Percentiles rank a stretch among this genome's conserved stretches.
phyloP scores from a whole-genome alignment of 2,888 invertebrate genomes.

The Tetropium fuscum region DNA sequence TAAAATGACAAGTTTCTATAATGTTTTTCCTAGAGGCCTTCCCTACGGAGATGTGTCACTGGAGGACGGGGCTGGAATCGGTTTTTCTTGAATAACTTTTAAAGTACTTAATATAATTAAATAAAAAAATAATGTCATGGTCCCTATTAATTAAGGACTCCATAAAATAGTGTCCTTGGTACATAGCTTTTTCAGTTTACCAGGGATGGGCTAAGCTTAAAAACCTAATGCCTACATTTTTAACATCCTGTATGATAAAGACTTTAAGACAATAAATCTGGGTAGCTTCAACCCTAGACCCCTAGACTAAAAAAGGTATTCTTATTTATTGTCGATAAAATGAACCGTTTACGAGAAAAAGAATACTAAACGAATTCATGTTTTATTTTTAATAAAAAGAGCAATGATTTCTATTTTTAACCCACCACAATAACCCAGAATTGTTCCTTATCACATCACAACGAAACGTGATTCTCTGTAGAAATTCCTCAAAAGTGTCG shows the following conservation, averaged over 20 bases:
- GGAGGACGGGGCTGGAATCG: no score
- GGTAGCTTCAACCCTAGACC: neutral
- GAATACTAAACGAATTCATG: neutral
- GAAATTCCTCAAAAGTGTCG: no score
- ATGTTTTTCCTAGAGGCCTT: no score
- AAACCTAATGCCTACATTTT: neutral
- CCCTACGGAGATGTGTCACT: no score
- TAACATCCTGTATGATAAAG: neutral
- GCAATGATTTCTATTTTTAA: no score
- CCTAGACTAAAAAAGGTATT: no score
- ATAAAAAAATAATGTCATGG: neutral
- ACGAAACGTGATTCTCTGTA: no score
- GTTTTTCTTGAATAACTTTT: neutral
- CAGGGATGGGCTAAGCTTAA: neutral
- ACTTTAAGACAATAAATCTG: neutral
- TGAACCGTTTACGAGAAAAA: neutral
- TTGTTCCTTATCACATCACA: no score
- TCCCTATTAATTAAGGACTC: neutral
- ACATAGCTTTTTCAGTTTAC: neutral
- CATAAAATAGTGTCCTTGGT: no score
- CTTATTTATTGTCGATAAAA: neutral
- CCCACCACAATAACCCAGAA: no score
- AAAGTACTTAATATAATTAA: neutral
- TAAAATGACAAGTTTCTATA: no score
- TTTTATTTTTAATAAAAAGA: no score